Percentiles rank a stretch among this genome's conserved stretches.
phyloP scores from a whole-genome alignment of 2,797 vertebrate species.

The Hyperoplus lanceolatus region DNA sequence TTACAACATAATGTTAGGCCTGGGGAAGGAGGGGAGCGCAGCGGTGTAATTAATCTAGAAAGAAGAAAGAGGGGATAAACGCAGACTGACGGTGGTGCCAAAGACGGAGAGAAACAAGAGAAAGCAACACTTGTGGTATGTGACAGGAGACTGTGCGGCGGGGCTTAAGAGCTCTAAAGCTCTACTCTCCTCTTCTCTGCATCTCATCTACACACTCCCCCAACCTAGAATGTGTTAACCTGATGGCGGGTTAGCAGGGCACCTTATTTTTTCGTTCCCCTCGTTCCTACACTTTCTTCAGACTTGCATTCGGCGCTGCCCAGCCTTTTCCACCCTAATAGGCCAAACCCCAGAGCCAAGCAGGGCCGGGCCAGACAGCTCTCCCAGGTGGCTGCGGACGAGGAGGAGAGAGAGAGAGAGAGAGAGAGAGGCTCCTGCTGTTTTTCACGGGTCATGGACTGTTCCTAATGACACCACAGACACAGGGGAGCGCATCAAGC shows the following conservation, averaged over 20 bases:
- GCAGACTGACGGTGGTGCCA: conserved; percentile 70
- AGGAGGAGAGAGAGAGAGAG: neutral
- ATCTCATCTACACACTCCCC: conserved; percentile 39
- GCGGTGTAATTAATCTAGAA: conserved; percentile 85
- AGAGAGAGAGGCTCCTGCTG: conserved; percentile 70
- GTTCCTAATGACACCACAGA: conserved; percentile 79
- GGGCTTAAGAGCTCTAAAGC: conserved; percentile 49
- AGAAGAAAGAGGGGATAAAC: conserved; percentile 73
- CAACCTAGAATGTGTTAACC: conserved; percentile 49
- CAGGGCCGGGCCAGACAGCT: conserved; percentile 47
- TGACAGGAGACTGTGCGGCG: conserved; percentile 48
- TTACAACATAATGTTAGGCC: conserved; percentile 87
- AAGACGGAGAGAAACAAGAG: conserved; percentile 55
- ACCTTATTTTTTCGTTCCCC: conserved; percentile 50
- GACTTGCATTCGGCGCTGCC: conserved; percentile 30
- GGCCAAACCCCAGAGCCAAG: conserved; percentile 47
- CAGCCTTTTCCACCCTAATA: conserved; percentile 59
- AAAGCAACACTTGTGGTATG: conserved; percentile 48
- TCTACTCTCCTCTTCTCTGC: conserved; percentile 39
- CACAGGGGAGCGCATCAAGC: conserved; percentile 74
- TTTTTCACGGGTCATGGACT: conserved; percentile 81
- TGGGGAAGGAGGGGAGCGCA: conserved; percentile 70
- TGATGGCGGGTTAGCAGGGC: conserved; percentile 59
- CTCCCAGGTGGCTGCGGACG: conserved; percentile 73
- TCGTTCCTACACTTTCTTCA: conserved; percentile 38